A percentile compares a stretch with the other conserved stretches of the same genome.
Evolutionary conservation across 2,888 invertebrate species (phyloP).

Genomic region (Panorpa germanica): DNA sequence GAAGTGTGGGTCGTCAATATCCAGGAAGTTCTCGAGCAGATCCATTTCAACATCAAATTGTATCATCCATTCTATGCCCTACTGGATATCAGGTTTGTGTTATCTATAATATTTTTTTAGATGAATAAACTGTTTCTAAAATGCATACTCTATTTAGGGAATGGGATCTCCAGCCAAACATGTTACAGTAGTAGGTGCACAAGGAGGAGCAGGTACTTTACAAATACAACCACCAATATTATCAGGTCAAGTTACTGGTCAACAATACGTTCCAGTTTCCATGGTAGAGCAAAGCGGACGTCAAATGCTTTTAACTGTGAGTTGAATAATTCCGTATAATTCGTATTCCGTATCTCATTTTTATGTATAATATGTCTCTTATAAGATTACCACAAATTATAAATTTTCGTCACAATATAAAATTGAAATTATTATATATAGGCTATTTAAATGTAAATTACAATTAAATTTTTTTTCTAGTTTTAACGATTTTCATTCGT

Average conservation of each 20-base stretch:
- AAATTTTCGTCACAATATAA: too few species aligned
- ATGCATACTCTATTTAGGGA: too few species aligned
- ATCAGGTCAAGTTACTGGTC: conserved; percentile 42
- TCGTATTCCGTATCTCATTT: too few species aligned
- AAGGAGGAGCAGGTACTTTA: conserved; percentile 42
- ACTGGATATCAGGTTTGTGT: conserved; percentile 78
- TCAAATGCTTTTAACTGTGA: conserved; percentile 56
- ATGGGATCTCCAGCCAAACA: conserved; percentile 52
- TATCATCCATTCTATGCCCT: conserved; percentile 86
- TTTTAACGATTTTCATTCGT: too few species aligned
- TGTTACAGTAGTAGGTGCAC: conserved; percentile 40
- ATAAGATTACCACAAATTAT: too few species aligned
- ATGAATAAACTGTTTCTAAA: too few species aligned
- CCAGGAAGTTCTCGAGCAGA: conserved; percentile 45
- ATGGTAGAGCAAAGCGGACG: conserved; percentile 75
- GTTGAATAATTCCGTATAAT: too few species aligned
- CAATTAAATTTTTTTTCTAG: too few species aligned
- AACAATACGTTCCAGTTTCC: conserved; percentile 85
- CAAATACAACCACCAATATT: conserved; percentile 66
- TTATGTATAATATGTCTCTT: too few species aligned
- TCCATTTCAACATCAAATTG: conserved; percentile 79
- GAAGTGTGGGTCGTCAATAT: conserved; percentile 50
- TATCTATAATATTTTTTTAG: too few species aligned
- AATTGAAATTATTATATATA: too few species aligned
- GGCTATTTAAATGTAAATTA: too few species aligned